Percentiles rank a stretch among this genome's conserved stretches.
Conservation (phyloP, 2,113 vertebrate species). For the Rissa tridactyla region DNA sequence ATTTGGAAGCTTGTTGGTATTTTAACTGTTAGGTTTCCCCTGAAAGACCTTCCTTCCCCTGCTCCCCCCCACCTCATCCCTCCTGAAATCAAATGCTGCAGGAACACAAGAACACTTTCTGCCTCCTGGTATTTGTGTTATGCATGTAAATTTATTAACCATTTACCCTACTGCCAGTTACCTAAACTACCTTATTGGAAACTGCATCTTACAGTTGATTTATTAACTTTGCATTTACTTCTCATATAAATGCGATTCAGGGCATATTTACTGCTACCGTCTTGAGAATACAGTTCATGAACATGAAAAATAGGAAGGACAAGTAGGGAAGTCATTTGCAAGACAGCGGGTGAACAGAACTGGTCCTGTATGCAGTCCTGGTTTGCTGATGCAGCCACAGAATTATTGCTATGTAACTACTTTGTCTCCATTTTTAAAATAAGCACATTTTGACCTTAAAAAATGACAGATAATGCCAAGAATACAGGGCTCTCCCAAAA, state of each 20-base stretch:
- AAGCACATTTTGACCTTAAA: background rate
- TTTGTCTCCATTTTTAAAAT: background rate
- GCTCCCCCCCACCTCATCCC: accelerated
- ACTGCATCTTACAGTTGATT: background rate
- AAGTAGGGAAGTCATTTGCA: background rate
- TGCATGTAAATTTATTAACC: background rate
- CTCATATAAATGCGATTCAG: background rate
- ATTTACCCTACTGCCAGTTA: background rate
- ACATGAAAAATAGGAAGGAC: background rate
- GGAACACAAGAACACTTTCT: background rate
- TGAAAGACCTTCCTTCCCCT: background rate
- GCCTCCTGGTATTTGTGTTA: background rate
- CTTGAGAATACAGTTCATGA: background rate
- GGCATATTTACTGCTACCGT: background rate
- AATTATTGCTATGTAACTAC: background rate
- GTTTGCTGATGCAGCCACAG: background rate
- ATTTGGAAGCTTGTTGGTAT: slow-evolving; percentile 68
- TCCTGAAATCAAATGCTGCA: background rate
- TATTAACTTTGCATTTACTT: background rate
- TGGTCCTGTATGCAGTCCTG: background rate
- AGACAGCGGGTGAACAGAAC: background rate
- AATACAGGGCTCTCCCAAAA: background rate
- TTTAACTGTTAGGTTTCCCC: slow-evolving; percentile 72
- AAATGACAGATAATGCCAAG: background rate
- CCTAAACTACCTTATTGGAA: background rate